A percentile compares a stretch with the other conserved stretches of the same genome.
phyloP scores from a whole-genome alignment of 1,140 invertebrate species.

The Patella vulgata region DNA sequence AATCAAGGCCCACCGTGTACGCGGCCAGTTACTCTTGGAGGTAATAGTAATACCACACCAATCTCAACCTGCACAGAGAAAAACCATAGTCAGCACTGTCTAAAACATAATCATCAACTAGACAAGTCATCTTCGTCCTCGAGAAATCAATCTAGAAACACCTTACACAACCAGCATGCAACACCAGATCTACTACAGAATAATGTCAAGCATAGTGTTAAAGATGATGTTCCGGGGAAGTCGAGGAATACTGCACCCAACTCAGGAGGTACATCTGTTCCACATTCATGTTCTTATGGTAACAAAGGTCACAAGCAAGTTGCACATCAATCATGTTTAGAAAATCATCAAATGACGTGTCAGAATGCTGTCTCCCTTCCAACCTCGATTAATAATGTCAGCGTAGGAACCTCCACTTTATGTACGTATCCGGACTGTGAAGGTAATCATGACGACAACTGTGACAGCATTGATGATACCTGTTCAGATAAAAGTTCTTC shows the following conservation, averaged over 20 bases:
- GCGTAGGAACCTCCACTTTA: slow-evolving; percentile 56
- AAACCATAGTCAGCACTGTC: slow-evolving; percentile 37
- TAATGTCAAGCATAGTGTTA: no score
- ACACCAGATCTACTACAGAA: background rate
- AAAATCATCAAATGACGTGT: slow-evolving; percentile 20
- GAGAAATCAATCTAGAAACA: background rate
- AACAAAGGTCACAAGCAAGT: background rate
- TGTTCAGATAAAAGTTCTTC: slow-evolving; percentile 71
- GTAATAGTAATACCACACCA: slow-evolving; percentile 50
- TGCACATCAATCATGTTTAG: slow-evolving; percentile 2
- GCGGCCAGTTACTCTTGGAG: slow-evolving; percentile 52
- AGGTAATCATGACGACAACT: slow-evolving; percentile 59
- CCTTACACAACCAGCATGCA: background rate
- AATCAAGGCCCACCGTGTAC: slow-evolving; percentile 45
- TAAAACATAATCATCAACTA: slow-evolving; percentile 32
- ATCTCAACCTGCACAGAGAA: slow-evolving; percentile 22
- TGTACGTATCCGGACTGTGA: slow-evolving; percentile 61
- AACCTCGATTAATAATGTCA: slow-evolving; percentile 54
- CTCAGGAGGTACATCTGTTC: slow-evolving; percentile 5
- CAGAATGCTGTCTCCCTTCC: slow-evolving; percentile 42
- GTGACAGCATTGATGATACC: slow-evolving; percentile 66
- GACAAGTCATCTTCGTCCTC: slow-evolving; percentile 20
- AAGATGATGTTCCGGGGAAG: no score
- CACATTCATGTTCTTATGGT: slow-evolving; percentile 20
- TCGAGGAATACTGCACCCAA: background rate